These are phyloP conservation scores for Acleris literana DNA, from an alignment of 2,888 invertebrate genomes.

Conservation along the genomic window DNA sequence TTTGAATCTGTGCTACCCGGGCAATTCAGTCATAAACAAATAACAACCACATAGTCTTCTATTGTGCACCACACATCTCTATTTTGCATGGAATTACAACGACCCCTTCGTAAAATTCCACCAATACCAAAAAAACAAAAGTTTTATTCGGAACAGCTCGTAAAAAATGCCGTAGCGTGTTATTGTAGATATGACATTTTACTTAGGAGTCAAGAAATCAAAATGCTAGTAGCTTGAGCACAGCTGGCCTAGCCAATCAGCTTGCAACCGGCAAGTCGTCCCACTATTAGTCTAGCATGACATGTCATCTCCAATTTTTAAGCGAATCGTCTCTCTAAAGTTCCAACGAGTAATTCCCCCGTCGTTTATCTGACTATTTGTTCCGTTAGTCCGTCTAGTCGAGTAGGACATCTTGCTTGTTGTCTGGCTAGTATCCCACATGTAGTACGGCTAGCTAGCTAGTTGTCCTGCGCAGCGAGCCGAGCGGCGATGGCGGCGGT, in stretches of 20 bases:
- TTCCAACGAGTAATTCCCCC: too few species aligned
- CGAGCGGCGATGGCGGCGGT: slow-evolving; percentile 89
- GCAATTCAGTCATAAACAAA: neutral
- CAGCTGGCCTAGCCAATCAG: neutral
- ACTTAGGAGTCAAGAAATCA: too few species aligned
- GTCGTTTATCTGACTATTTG: neutral
- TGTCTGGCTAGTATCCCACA: slow-evolving; percentile 33
- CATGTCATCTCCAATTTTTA: too few species aligned
- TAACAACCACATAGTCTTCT: neutral
- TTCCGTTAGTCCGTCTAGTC: neutral
- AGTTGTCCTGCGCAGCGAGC: slow-evolving; percentile 64
- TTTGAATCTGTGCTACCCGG: neutral
- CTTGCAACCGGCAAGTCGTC: neutral
- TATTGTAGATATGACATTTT: too few species aligned
- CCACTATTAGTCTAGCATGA: slow-evolving; percentile 47
- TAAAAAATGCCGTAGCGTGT: too few species aligned
- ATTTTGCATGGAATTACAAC: neutral
- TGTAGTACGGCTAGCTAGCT: neutral
- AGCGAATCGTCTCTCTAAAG: too few species aligned
- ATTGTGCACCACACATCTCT: neutral
- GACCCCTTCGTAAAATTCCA: neutral
- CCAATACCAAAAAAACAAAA: too few species aligned
- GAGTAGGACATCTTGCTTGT: neutral
- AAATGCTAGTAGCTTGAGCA: slow-evolving; percentile 1
- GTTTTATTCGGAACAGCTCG: too few species aligned